Percentiles rank a stretch among this genome's conserved stretches.
Conservation (phyloP, 2,113 vertebrate species). For the Glareola pratincola region DNA sequence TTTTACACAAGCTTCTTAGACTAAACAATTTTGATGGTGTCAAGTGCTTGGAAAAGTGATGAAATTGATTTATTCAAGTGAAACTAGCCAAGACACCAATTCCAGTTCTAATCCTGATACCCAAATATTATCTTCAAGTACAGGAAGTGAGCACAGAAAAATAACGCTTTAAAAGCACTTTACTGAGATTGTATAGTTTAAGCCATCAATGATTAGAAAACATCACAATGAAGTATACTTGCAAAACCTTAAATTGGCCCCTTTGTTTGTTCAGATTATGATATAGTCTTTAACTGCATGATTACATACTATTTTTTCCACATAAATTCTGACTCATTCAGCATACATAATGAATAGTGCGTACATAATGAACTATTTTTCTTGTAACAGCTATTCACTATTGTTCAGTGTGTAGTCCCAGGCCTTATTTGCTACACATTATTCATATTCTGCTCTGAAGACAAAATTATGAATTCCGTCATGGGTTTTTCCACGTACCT, state of each 20-base stretch:
- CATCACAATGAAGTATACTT: neutral
- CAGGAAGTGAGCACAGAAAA: neutral
- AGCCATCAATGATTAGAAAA: neutral
- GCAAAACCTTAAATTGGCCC: neutral
- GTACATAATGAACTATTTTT: slow-evolving; percentile 15
- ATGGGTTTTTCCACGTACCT: neutral
- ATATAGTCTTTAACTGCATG: slow-evolving; percentile 21
- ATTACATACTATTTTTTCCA: slow-evolving; percentile 20
- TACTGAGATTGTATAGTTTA: neutral
- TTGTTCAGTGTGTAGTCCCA: neutral
- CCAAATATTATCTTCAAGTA: neutral
- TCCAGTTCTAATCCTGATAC: neutral
- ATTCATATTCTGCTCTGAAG: slow-evolving; percentile 14
- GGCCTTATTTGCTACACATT: slow-evolving; percentile 12
- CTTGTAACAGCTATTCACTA: neutral
- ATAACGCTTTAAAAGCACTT: neutral
- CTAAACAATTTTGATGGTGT: neutral
- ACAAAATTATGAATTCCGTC: neutral
- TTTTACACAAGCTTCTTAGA: neutral
- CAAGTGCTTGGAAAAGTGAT: neutral
- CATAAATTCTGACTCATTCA: slow-evolving; percentile 22
- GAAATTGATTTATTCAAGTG: neutral
- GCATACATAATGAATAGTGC: neutral
- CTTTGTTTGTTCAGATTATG: neutral
- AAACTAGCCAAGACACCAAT: neutral